Percentiles rank a stretch among this genome's conserved stretches.
These are phyloP conservation scores for Periophthalmus modestus DNA, from an alignment of 2,113 vertebrate genomes.

Conservation along the genomic window DNA sequence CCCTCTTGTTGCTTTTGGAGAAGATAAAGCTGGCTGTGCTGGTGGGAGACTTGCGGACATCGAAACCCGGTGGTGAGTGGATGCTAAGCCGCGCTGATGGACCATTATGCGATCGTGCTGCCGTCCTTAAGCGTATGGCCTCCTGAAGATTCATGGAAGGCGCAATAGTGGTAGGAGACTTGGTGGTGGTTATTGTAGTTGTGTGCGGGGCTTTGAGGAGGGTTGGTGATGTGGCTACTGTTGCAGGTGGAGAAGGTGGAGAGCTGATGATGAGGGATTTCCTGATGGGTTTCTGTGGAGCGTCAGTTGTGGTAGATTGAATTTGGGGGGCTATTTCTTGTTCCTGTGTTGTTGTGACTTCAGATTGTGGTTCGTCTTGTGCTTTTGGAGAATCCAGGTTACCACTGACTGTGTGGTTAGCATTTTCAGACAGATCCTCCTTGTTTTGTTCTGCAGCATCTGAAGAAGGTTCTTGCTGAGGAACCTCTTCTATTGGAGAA, in stretches of 20 bases:
- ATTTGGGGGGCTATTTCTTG: conserved; percentile 10
- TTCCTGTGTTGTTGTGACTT: conserved; percentile 24
- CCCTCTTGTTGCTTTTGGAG: conserved; percentile 85
- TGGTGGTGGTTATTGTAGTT: conserved; percentile 56
- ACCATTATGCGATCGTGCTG: conserved; percentile 69
- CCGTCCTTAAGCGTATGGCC: conserved; percentile 84
- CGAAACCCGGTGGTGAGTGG: conserved; percentile 55
- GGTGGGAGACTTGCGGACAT: conserved; percentile 79
- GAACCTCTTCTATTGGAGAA: conserved; percentile 22
- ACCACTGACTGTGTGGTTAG: conserved; percentile 80
- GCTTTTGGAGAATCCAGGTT: conserved; percentile 35
- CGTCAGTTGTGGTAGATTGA: conserved; percentile 40
- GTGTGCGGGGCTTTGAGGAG: conserved; percentile 35
- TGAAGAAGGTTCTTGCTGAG: conserved; percentile 24
- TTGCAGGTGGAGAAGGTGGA: conserved; percentile 30
- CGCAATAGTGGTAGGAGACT: conserved; percentile 64
- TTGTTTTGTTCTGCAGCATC: conserved; percentile 44
- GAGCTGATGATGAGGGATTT: conserved; percentile 72
- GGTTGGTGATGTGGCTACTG: conserved; percentile 10
- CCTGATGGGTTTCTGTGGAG: conserved; percentile 87
- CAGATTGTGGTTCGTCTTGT: conserved; percentile 29
- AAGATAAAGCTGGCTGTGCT: conserved; percentile 94
- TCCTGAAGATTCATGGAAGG: conserved; percentile 83
- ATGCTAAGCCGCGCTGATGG: conserved; percentile 51
- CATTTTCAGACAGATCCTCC: conserved; percentile 76